A percentile compares a stretch with the other conserved stretches of the same genome.
Conservation (phyloP, 2,888 invertebrate species). For the Synanthedon formicaeformis region DNA sequence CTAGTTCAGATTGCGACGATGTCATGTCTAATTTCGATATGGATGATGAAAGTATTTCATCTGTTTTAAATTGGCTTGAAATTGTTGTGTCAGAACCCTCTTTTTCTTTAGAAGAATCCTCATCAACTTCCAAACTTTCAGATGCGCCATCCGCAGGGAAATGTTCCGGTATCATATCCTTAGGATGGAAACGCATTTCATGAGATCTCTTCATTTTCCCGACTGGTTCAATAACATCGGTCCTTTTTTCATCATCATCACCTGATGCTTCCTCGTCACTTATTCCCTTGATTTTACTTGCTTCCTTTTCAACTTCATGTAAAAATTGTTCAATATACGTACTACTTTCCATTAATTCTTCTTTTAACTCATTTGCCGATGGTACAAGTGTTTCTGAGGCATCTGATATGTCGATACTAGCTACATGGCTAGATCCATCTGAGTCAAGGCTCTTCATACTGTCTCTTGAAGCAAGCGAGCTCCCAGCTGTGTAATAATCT, state of each 20-base stretch:
- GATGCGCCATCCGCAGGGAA: conserved; percentile 48
- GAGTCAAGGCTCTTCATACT: conserved; percentile 92
- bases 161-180: conserved; percentile 62
- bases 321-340: conserved; percentile 69
- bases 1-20: conserved; percentile 40
- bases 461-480: conserved; percentile 88
- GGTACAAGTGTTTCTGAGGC: conserved; percentile 93
- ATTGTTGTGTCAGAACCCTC: conserved; percentile 58
- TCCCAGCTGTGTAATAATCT: conserved; percentile 88
- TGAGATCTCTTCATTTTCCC: conserved; percentile 88
- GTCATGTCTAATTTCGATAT: conserved; percentile 57
- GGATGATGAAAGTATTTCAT: conserved; percentile 53
- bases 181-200: conserved; percentile 89
- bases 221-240: conserved; percentile 66
- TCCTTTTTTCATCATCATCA: conserved; percentile 66
- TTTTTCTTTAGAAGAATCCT: conserved; percentile 50
- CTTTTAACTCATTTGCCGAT: conserved; percentile 85
- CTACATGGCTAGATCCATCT: conserved; percentile 88
- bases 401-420: conserved; percentile 91
- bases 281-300: conserved; percentile 50
- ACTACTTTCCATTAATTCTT: conserved; percentile 76
- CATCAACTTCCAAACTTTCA: conserved; percentile 54
- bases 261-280: conserved; percentile 68
- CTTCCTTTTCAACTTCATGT: conserved; percentile 48
- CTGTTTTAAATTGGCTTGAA: conserved; percentile 58